phyloP scores from a whole-genome alignment of 2,797 vertebrate genomes.

The Euthynnus affinis region DNA sequence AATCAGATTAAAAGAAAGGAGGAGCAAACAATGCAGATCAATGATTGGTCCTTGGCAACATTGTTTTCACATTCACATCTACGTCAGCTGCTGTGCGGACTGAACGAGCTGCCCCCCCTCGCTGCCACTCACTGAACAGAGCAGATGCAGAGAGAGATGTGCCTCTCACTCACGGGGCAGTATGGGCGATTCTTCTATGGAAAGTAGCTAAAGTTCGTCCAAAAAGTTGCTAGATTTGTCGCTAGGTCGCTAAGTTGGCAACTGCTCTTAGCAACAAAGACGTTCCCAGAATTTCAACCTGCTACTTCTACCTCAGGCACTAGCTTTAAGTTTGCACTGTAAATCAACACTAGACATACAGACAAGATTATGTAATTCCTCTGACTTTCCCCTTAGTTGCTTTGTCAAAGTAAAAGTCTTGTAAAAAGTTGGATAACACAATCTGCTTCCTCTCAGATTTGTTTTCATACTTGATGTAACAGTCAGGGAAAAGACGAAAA shows the following conservation, averaged over 20 bases:
- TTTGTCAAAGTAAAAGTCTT: constrained; percentile 6
- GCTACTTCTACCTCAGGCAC: background rate
- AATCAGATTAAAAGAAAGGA: too few species aligned
- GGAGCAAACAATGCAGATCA: too few species aligned
- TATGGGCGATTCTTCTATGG: background rate
- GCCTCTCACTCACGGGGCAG: background rate
- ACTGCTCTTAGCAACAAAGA: too few species aligned
- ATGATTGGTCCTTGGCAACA: too few species aligned
- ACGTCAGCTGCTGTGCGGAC: too few species aligned
- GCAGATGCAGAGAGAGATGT: background rate
- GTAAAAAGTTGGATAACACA: background rate
- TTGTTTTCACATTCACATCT: too few species aligned
- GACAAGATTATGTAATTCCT: constrained; percentile 6
- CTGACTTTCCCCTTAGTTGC: constrained; percentile 2
- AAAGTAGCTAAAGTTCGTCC: too few species aligned
- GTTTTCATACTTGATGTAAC: constrained; percentile 8
- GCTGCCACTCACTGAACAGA: background rate
- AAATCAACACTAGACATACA: background rate
- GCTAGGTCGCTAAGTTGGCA: too few species aligned
- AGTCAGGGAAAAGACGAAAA: background rate
- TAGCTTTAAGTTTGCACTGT: background rate
- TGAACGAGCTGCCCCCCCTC: background rate
- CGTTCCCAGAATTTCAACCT: too few species aligned
- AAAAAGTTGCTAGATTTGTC: too few species aligned
- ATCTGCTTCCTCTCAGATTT: constrained; percentile 8